Evolutionary conservation across 2,888 invertebrate species (phyloP), one percentile per base, ranked within the genome.

Genomic region (Pinctada fucata): DNA sequence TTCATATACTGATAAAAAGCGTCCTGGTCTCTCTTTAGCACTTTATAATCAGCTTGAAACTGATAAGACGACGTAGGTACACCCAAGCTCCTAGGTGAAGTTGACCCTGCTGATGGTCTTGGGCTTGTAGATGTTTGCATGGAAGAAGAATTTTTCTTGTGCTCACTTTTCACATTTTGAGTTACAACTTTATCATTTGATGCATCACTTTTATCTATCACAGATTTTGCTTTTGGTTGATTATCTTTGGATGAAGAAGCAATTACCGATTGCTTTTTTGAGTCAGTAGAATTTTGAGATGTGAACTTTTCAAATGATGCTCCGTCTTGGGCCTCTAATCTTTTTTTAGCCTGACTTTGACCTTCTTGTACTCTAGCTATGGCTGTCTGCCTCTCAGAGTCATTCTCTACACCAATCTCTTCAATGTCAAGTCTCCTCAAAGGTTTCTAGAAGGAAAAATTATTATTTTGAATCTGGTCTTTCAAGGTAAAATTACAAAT

Each of bases 1-100:
- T 89, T 89, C 64, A 91, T 85, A 82, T 92, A 92, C 49, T 85
- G 74, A 81, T 88, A 90, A 78, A 91, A 89, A 5, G 85, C 79
- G 10, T 87, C 82, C 3, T 80, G 76, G 52, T 89, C 83, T 72
- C 85, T 83, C 75, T 88, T 91, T 45, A 92, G 79, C 45, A 82
- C 73, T 81, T 89, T 90, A 84, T 88, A 92, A 75, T 91, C 90
- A 58, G 89, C 79, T 78, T 91, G 91, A 73, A 92, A 91, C 82
- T 92, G 91, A 64, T 86, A 89, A 1, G 91, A 90, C 64, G 87
- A 86, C 51, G 84, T 79, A 50, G 90, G 90, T 4, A 85, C 79
- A 45, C 82, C 50, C 47, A 78, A 68, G n/a, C 76, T 75, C 74
- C 80, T 72, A 52, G 80, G 80, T 74, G 77, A 79, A 3, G 73